Base-by-base conservation (phyloP, 1,140 invertebrate species). In the Probaryconus sp. region DNA sequence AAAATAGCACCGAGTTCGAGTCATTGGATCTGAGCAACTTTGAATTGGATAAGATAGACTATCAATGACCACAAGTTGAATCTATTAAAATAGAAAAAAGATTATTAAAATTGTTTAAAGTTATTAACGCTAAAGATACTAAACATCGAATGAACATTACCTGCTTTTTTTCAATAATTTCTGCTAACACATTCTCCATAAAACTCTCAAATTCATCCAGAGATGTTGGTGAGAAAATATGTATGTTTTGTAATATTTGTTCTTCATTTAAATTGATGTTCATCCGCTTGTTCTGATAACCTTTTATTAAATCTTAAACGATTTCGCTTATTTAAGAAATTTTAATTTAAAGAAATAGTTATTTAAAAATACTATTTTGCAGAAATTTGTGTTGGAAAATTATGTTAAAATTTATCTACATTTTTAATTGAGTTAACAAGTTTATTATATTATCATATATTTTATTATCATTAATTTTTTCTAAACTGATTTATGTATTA, bases 41-140 rank as follows among this genome's bases (percentile, higher is more conserved):
- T 82, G 75, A 18, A 81, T 69, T 11, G 63, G 71, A 64, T 81
- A 78, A 10, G 82, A 81, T n/a, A 85, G 65, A 76, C 83, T 85
- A 42, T 85, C 83, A 10, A 85, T 50, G 9, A 83, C 60, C 17
- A 83, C 42, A 5, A 81, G 38, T 20, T 76, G 63, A n/a, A 80
- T 51, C 78, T 81, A 48, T 26, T 48, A 38, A 68, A 76, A 60
- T 40, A 28, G 24, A 47, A 40, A 42, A 16, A 48, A 58, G 18
- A 35, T 53, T 47, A 40, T 35, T 58, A 31, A 43, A 24, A 20
- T 69, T n/a, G n/a, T n/a, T n/a, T n/a, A n/a, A n/a, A n/a, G n/a
- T n/a, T n/a, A n/a, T n/a, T n/a, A n/a, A n/a, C n/a, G n/a, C n/a
- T 10, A 24, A 26, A 31, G 31, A 11, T 13, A 55, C 1, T 42